These are phyloP conservation scores for Hucho hucho DNA, from an alignment of 2,113 vertebrate genomes.

Conservation along the genomic window DNA sequence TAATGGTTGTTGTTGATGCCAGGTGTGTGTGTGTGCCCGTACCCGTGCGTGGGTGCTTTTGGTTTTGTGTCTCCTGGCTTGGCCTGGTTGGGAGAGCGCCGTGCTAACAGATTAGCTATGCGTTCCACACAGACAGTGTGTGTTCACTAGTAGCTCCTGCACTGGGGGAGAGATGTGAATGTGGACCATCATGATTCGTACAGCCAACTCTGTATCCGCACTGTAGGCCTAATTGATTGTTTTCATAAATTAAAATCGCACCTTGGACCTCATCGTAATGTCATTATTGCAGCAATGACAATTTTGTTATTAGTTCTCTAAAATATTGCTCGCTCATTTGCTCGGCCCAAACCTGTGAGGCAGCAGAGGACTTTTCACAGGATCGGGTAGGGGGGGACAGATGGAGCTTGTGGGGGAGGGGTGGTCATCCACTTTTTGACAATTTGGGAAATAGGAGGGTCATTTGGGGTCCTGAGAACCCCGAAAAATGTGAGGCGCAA, in stretches of 20 bases:
- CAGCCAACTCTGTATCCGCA: neutral
- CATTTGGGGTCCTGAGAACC: slow-evolving; percentile 71
- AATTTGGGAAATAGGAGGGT: slow-evolving; percentile 54
- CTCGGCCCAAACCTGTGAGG: slow-evolving; percentile 18
- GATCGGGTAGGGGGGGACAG: slow-evolving; percentile 10
- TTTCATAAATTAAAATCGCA: slow-evolving; percentile 20
- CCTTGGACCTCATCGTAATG: slow-evolving; percentile 6
- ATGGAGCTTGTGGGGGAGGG: slow-evolving; percentile 2
- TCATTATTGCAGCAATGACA: slow-evolving; percentile 28
- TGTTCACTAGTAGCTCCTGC: neutral
- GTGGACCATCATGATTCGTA: neutral
- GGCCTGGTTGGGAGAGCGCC: slow-evolving; percentile 18
- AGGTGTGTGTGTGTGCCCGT: slow-evolving; percentile 19
- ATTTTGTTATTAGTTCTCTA: slow-evolving; percentile 46
- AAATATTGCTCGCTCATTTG: slow-evolving; percentile 33
- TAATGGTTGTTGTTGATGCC: slow-evolving; percentile 44
- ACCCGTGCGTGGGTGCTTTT: neutral
- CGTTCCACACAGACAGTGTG: slow-evolving; percentile 14
- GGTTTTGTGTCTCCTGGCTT: neutral
- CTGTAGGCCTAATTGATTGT: neutral
- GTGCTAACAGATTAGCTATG: slow-evolving; percentile 35
- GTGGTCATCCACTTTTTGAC: slow-evolving; percentile 45
- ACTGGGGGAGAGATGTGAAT: neutral
- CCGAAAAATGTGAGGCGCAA: slow-evolving; percentile 29
- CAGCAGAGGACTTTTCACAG: slow-evolving; percentile 15